Base-by-base conservation (phyloP, 2,888 invertebrate genomes). In the Margaritifera margaritifera region DNA sequence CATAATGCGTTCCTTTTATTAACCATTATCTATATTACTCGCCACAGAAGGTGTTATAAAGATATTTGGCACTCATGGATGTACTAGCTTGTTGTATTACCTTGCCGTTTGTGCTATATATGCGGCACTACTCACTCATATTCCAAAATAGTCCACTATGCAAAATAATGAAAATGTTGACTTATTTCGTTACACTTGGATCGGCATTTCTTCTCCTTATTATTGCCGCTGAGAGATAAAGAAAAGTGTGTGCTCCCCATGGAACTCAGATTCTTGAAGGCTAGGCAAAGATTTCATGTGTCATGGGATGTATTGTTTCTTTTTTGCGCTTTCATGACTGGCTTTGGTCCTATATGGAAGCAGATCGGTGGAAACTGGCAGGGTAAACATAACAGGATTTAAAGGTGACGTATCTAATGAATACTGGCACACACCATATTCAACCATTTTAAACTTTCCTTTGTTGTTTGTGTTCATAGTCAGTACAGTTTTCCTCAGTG, bases 41-140 rank as follows among this genome's bases (percentile, higher is more conserved):
- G n/a, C n/a, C n/a, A n/a, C n/a, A n/a, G n/a, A n/a, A n/a, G n/a
- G n/a, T n/a, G n/a, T n/a, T n/a, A n/a, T n/a, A n/a, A n/a, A n/a
- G n/a, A n/a, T n/a, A n/a, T n/a, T 24, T 63, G 54, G 63, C 63
- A 19, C 31, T 54, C 42, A 55, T 63, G 27, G 63, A 63, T 54
- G 31, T 63, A 19, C 54, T 63, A 25, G 55, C 63, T 6, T 63
- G 63, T 50, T 42, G 54, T 20, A 18, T 63, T n/a, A 55, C 63
- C 0, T 20, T 63, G 31, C 63, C 63, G 4, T 54, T 54, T 4
- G 63, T 63, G 8, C 54, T 63, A 1, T 54, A 55, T 19, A 24
- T 55, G 55, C 42, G 19, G n/a, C 6, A 54, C 27, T 63, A 42
- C 50, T 54, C 54, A 3, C 42, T 42, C 15, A 42, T 42, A 15